Conservation (phyloP, 2,888 invertebrate species). For the Drosophila incognita region DNA sequence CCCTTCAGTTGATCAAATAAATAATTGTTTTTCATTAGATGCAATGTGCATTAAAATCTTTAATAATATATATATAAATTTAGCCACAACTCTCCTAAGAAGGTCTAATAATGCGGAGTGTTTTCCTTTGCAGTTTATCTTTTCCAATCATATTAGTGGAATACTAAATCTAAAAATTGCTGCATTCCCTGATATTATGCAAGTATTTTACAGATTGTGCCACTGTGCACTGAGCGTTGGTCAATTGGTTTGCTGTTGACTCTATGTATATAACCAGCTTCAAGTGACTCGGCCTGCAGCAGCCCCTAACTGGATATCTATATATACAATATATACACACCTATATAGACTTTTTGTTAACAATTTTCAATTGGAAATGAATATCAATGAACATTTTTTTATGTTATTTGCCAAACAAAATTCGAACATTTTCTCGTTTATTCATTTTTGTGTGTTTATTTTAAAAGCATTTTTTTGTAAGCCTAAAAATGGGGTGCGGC, state of each 20-base stretch:
- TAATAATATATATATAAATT: background rate
- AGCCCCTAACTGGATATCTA: constrained; percentile 1
- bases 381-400: constrained; percentile 51
- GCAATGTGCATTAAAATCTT: background rate
- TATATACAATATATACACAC: constrained; percentile 3
- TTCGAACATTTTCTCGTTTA: constrained; percentile 20
- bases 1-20: no score
- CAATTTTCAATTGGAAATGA: constrained; percentile 51
- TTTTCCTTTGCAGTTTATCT: background rate
- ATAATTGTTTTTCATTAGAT: no score
- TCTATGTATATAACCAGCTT: constrained; percentile 16
- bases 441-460: constrained; percentile 22
- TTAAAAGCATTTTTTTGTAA: constrained; percentile 41
- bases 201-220: background rate
- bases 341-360: constrained; percentile 40
- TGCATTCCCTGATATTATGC: background rate
- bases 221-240: constrained; percentile 35
- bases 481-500: constrained; percentile 40
- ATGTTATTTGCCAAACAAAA: constrained; percentile 35
- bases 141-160: background rate
- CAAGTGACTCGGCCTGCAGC: constrained; percentile 31
- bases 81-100: background rate
- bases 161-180: background rate
- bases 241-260: constrained; percentile 47
- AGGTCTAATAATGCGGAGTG: background rate